Evolutionary conservation across 2,113 vertebrate genomes (phyloP), one percentile per base, ranked within the genome.

Genomic region (Nannobrachium achirus): DNA sequence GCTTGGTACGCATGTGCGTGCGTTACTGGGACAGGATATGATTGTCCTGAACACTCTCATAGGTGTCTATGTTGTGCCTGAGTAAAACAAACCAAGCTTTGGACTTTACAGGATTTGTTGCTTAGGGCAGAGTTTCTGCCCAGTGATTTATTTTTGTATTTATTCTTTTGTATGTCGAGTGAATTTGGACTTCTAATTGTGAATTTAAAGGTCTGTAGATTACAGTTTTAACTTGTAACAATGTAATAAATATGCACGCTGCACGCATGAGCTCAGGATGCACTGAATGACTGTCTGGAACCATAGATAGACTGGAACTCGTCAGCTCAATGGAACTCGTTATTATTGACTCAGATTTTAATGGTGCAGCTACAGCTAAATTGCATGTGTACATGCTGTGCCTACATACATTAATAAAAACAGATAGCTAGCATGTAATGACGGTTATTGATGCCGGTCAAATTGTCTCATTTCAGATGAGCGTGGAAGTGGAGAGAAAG

Each of bases 401-500:
- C 20, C 2, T 33, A 33, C 25, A 3, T 33, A 39, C 10, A 57
- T 57, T 10, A 15, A 57, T 57, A 4, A 45, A 45, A 45, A 45
- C 5, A 6, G 13, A 33, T 4, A 10, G 51, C 15, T 20, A 49
- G 4, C 19, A 8, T 38, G 13, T 33, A 33, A 42, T 41, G 56
- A 61, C 13, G 40, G 18, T 52, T 73, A 39, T 50, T 55, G 19
- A 33, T 33, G 0, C 25, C 25, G 3, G 48, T 79, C 20, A 67
- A 44, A 16, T 3, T 41, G 0, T 83, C 53, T 82, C 4, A n/a
- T 83, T 87, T 67, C 74, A 90, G 88, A 89, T 94, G 92, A 85
- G 76, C 55, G 85, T 94, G 45, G 92, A 94, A 73, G 91, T 94
- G 79, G 93, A 94, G 80, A 90, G 91, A 63, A 93, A 94, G 66